Evolutionary conservation across 2,113 vertebrate species (phyloP), one percentile per base, ranked within the genome.

Genomic region (Aegotheles bennettii): DNA sequence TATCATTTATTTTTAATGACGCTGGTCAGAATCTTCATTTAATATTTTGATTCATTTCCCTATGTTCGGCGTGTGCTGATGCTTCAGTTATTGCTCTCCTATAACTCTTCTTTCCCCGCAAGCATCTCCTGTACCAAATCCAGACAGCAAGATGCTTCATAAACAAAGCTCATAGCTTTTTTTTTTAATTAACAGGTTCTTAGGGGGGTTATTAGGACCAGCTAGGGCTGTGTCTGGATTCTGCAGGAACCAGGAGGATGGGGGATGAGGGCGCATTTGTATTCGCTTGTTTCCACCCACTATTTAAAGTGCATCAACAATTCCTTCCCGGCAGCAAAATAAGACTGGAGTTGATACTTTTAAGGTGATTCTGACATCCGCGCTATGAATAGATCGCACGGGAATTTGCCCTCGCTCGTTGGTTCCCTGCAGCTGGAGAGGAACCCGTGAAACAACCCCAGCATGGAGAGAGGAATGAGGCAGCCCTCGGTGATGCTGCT

Each of bases 1-100:
- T 88, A 40, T 75, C 93, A 95, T 93, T 47, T 68, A 82, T 96
- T 94, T 95, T 96, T 96, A 70, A 97, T 80, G 94, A 83, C 3
- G 25, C 91, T 23, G 54, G 40, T 73, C 91, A 85, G 93, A 88
- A 67, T 3, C 92, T 76, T 96, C 90, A 56, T 92, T 94, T 92
- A 89, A 53, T 38, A 84, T 96, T 94, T 96, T 75, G 90, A 95
- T 95, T 97, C 86, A 90, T 94, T 95, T 89, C 36, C 21, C 78
- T 36, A 6, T 0, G 36, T 79, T 38, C 19, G 3, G 65, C 18
- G 9, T 23, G 16, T 77, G 71, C 79, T 1, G 56, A 65, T 2
- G 9, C 4, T 50, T 84, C n/a, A 0, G 16, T 10, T 56, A 14
- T 10, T 25, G 47, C 86, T 78, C 92, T 75, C 88, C 86, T 19